Percentiles rank a stretch among this genome's conserved stretches.
phyloP scores from a whole-genome alignment of 2,888 invertebrate genomes.

The Xylota segnis region DNA sequence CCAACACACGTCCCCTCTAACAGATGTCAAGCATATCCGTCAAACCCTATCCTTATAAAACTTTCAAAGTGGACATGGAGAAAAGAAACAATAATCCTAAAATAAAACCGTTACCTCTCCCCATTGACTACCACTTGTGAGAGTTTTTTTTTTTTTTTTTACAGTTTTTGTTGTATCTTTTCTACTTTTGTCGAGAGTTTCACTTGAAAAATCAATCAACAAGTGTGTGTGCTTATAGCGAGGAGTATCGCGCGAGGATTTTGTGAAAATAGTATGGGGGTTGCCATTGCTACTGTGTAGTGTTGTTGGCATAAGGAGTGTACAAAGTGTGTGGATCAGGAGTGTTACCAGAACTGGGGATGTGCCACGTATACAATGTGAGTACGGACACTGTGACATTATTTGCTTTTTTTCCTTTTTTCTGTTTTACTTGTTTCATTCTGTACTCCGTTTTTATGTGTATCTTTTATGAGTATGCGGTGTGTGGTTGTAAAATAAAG shows the following conservation, averaged over 20 bases:
- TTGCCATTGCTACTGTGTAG: conserved; percentile 41
- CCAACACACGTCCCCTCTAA: conserved; percentile 53
- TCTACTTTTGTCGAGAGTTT: conserved; percentile 68
- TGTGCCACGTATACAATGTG: conserved; percentile 73
- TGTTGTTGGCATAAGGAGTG: conserved; percentile 44
- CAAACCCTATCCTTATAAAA: conserved; percentile 19
- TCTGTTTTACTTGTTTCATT: too few relatives aligned
- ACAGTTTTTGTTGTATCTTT: conserved; percentile 47
- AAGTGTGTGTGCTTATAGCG: conserved; percentile 74
- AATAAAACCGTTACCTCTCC: conserved; percentile 23
- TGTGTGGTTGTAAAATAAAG: conserved; percentile 56
- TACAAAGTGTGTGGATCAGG: conserved; percentile 49
- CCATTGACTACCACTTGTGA: conserved; percentile 58
- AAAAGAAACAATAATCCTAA: conserved; percentile 52
- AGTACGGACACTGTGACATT: conserved; percentile 71
- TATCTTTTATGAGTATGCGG: conserved; percentile 71
- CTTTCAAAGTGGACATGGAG: conserved; percentile 28
- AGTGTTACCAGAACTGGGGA: conserved; percentile 56
- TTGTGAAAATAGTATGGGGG: conserved; percentile 46
- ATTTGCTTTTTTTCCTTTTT: conserved; percentile 37
- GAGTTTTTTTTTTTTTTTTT: conserved; percentile 54
- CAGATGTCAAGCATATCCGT: conserved; percentile 51
- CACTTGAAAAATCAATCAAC: conserved; percentile 77
- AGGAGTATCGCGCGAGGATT: conserved; percentile 71
- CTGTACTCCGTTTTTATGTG: conserved; percentile 46